These are phyloP conservation scores for Dyspetes luteomarginatus DNA, from an alignment of 2,888 invertebrate species.

Conservation along the genomic window DNA sequence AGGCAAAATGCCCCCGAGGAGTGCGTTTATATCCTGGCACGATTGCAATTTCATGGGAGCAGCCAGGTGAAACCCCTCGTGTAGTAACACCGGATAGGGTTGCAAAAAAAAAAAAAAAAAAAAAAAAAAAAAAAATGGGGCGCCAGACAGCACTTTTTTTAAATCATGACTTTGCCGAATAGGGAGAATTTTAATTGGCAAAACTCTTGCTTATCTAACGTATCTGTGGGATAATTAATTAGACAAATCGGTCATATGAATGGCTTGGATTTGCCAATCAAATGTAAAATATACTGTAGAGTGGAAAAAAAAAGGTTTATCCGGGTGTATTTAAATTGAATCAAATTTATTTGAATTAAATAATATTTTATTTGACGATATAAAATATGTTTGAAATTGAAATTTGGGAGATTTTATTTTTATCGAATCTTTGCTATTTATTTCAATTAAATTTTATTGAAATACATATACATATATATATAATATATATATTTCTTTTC, in stretches of 20 bases:
- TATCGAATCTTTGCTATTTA: no score
- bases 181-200: no score
- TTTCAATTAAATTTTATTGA: no score
- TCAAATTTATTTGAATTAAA: no score
- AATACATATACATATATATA: no score
- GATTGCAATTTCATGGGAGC: constrained; percentile 49
- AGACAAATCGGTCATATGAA: background rate
- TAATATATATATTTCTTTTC: background rate
- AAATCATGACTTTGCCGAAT: no score
- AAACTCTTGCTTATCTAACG: background rate
- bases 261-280: background rate
- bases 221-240: background rate
- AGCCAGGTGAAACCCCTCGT: constrained; percentile 46
- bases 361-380: no score
- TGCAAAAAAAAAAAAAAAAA: constrained; percentile 8
- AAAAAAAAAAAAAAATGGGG: constrained; percentile 9
- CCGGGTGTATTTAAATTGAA: background rate
- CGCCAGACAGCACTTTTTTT: background rate
- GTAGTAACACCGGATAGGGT: constrained; percentile 8
- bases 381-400: no score
- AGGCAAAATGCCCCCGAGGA: constrained; percentile 12
- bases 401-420: no score
- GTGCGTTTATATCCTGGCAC: constrained; percentile 3
- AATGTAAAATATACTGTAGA: background rate
- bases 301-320: background rate